Conservation (phyloP, 2,113 vertebrate genomes). For the Notarius quadriscutis region DNA sequence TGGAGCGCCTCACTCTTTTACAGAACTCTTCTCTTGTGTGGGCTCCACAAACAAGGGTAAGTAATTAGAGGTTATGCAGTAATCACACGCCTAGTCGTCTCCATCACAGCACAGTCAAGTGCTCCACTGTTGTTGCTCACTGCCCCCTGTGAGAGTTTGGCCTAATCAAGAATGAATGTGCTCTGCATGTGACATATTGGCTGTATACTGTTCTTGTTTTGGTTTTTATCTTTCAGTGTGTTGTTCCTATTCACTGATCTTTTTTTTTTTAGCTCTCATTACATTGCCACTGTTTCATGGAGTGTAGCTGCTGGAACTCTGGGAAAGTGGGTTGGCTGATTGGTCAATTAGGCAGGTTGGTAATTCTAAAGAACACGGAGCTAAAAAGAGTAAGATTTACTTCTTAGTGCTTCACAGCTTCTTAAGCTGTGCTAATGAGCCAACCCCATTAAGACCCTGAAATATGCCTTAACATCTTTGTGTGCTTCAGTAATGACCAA, state of each 20-base stretch:
- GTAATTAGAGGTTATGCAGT: slow-evolving; percentile 53
- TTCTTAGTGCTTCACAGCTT: slow-evolving; percentile 6
- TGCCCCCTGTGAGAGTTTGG: neutral
- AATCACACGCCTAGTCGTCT: slow-evolving; percentile 47
- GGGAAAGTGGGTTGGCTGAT: slow-evolving; percentile 15
- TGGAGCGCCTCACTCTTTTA: slow-evolving; percentile 59
- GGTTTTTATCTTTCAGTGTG: slow-evolving; percentile 12
- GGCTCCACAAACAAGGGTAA: slow-evolving; percentile 56
- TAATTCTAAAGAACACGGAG: slow-evolving; percentile 21
- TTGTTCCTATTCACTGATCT: neutral
- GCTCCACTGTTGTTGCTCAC: neutral
- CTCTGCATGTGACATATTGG: slow-evolving; percentile 10
- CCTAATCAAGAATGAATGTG: neutral
- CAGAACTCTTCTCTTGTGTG: slow-evolving; percentile 37
- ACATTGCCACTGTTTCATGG: neutral
- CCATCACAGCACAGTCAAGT: slow-evolving; percentile 37
- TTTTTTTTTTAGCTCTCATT: neutral
- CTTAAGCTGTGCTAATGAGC: slow-evolving; percentile 30
- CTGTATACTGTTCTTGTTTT: slow-evolving; percentile 2
- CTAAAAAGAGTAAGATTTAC: slow-evolving; percentile 31
- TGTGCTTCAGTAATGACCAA: slow-evolving; percentile 17
- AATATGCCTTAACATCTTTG: slow-evolving; percentile 2
- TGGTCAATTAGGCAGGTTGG: slow-evolving; percentile 29
- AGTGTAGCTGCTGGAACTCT: slow-evolving; percentile 19
- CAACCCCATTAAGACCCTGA: slow-evolving; percentile 1